Conservation (phyloP, 2,888 invertebrate genomes). For the Sphecodes monilicornis region DNA sequence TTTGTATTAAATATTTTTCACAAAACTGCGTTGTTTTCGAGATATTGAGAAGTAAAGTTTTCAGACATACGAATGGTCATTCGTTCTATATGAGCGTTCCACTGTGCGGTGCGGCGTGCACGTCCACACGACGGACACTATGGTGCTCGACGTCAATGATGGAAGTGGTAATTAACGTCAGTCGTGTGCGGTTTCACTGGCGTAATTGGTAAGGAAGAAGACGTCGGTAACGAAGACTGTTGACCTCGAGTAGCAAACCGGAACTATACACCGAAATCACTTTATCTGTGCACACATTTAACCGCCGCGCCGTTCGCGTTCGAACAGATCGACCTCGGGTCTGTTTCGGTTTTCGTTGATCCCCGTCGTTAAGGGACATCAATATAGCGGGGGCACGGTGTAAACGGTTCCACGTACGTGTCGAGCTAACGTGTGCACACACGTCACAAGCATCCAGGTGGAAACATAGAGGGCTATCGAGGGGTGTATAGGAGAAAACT, state of each 20-base stretch:
- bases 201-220: constrained; percentile 33
- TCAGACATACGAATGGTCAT: no score
- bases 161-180: constrained; percentile 57
- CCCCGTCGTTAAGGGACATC: constrained; percentile 61
- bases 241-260: neutral
- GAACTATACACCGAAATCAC: constrained; percentile 20
- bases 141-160: constrained; percentile 41
- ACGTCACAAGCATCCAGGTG: constrained; percentile 58
- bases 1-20: neutral
- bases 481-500: constrained; percentile 49
- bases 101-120: no score
- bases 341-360: neutral
- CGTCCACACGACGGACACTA: neutral
- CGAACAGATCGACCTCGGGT: constrained; percentile 23
- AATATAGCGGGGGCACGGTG: constrained; percentile 63
- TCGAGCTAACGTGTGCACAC: constrained; percentile 34
- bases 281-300: constrained; percentile 43
- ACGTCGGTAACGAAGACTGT: neutral
- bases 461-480: constrained; percentile 48
- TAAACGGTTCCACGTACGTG: constrained; percentile 2
- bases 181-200: constrained; percentile 23
- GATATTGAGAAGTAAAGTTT: neutral
- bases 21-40: neutral
- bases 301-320: neutral
- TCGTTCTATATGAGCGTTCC: no score